Conservation (phyloP, 2,888 invertebrate genomes). For the Perithous albicinctus region DNA sequence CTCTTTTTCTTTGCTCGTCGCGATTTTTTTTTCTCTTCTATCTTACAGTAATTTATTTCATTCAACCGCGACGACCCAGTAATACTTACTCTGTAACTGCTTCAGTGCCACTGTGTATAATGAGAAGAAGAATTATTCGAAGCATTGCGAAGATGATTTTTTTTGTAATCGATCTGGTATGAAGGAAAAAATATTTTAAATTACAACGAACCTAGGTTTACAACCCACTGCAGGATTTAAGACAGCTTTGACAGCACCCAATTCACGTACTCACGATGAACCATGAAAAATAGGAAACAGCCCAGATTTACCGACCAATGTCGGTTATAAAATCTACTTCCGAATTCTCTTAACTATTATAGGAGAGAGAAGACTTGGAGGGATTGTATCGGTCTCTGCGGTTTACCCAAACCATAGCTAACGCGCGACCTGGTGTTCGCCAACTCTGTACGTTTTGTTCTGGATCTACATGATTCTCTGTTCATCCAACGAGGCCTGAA, state of each 20-base stretch:
- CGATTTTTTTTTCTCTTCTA: slow-evolving; percentile 1
- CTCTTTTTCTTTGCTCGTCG: background rate
- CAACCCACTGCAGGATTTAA: background rate
- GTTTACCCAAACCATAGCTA: slow-evolving; percentile 31
- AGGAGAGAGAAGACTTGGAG: slow-evolving; percentile 14
- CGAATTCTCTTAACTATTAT: slow-evolving; percentile 58
- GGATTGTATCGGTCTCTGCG: slow-evolving; percentile 54
- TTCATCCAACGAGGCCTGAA: slow-evolving; percentile 42
- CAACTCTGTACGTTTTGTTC: slow-evolving; percentile 49
- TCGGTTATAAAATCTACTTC: too few relatives aligned
- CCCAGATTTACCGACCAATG: too few relatives aligned
- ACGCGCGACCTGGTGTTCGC: slow-evolving; percentile 31
- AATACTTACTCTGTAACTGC: slow-evolving; percentile 2
- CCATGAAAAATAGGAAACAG: too few relatives aligned
- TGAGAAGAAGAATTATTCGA: background rate
- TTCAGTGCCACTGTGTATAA: background rate
- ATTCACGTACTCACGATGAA: slow-evolving; percentile 62
- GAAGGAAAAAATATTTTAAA: background rate
- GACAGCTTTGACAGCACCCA: slow-evolving; percentile 53
- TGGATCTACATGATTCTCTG: slow-evolving; percentile 57
- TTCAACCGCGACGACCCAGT: slow-evolving; percentile 7
- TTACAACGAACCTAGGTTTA: background rate
- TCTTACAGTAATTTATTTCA: slow-evolving; percentile 48
- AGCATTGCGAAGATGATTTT: background rate
- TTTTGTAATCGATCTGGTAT: background rate